These are phyloP conservation scores for Stegophylla sp. DNA, from an alignment of 2,888 invertebrate genomes.

Conservation along the genomic window DNA sequence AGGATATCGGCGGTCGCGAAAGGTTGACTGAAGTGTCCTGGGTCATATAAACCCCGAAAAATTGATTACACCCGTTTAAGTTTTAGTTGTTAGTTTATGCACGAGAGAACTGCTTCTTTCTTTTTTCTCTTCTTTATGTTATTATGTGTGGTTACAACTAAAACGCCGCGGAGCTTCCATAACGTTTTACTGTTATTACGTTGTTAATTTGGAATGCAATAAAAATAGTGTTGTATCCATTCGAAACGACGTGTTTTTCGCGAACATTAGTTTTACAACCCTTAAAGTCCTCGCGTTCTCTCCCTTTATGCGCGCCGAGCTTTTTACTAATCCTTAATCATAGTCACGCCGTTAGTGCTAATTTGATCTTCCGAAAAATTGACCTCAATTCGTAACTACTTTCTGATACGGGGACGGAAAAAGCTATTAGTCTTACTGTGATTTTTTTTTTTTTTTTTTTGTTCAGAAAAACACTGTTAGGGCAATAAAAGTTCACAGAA, in stretches of 20 bases:
- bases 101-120: neutral
- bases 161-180: neutral
- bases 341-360: neutral
- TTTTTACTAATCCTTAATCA: neutral
- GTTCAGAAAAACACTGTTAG: neutral
- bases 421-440: neutral
- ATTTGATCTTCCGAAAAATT: neutral
- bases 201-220: slow-evolving; percentile 21
- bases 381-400: neutral
- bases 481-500: neutral
- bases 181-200: slow-evolving; percentile 11
- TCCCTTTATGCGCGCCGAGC: no score
- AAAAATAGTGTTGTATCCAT: slow-evolving; percentile 13
- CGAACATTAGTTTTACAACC: slow-evolving; percentile 22
- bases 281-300: neutral
- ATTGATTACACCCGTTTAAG: slow-evolving; percentile 25
- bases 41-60: slow-evolving; percentile 16
- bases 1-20: slow-evolving; percentile 7
- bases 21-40: neutral
- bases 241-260: neutral
- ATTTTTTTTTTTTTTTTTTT: neutral
- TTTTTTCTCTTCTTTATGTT: neutral
- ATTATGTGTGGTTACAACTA: neutral
- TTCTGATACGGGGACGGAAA: neutral
- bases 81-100: neutral